A percentile compares a stretch with the other conserved stretches of the same genome.
Evolutionary conservation across 2,888 invertebrate species (phyloP).

Genomic region (Lobophora halterata): DNA sequence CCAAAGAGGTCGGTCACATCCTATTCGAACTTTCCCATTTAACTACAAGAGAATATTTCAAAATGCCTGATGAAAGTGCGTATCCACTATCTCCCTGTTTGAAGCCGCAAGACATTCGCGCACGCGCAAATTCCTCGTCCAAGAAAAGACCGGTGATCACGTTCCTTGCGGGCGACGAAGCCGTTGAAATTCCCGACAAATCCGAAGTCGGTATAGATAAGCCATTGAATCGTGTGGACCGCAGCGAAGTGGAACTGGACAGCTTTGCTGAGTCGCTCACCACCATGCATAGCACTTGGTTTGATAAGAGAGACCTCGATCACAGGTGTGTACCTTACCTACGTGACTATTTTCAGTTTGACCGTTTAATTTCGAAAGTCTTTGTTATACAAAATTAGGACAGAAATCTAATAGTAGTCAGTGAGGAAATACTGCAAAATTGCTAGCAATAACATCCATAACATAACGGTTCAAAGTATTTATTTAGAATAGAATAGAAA

Average conservation of each 20-base stretch:
- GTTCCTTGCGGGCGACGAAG: conserved; percentile 64
- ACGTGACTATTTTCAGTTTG: too few species aligned
- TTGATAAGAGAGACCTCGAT: conserved; percentile 78
- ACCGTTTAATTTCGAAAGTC: too few species aligned
- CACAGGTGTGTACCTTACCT: conserved; percentile 76
- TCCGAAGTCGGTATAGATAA: conserved; percentile 63
- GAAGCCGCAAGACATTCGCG: conserved; percentile 77
- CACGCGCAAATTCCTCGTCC: conserved; percentile 79
- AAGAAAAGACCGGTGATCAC: conserved; percentile 63
- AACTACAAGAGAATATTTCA: conserved; percentile 22
- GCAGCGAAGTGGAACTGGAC: conserved; percentile 77
- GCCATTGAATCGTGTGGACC: conserved; percentile 59
- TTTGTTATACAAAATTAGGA: too few species aligned
- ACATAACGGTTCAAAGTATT: too few species aligned
- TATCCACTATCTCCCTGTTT: conserved; percentile 77
- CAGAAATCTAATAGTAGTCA: too few species aligned
- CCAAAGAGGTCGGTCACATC: conserved; percentile 31
- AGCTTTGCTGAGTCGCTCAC: conserved; percentile 77
- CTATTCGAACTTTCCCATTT: conserved; percentile 9
- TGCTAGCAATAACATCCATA: too few species aligned
- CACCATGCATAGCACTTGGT: conserved; percentile 72
- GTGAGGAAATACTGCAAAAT: too few species aligned
- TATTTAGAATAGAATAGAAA: too few species aligned
- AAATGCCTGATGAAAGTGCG: conserved; percentile 82
- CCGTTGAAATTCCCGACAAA: conserved; percentile 72